Percentiles rank a stretch among this genome's conserved stretches.
Evolutionary conservation across 2,888 invertebrate genomes (phyloP).

Genomic region (Nebria brevicollis): DNA sequence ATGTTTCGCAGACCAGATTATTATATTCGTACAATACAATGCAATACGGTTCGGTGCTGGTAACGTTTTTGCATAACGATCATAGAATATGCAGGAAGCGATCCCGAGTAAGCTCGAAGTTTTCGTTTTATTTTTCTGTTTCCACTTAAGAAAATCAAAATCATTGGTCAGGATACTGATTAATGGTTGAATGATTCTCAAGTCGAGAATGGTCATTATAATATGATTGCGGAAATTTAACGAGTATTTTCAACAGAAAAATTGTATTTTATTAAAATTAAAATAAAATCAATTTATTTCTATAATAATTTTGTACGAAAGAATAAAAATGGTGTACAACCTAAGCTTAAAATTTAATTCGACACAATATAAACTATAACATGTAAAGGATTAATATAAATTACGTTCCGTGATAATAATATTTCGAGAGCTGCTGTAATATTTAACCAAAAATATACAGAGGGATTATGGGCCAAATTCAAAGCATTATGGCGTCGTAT

Average conservation of each 20-base stretch:
- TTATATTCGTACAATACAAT: not conserved
- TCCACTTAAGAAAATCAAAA: not conserved
- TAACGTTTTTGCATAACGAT: not conserved
- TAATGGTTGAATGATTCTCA: not conserved
- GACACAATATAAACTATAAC: not conserved
- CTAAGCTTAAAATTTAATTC: not conserved
- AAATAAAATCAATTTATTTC: no score
- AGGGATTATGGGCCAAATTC: not conserved
- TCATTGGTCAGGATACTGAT: not conserved
- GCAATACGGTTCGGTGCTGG: no score
- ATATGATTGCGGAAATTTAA: not conserved
- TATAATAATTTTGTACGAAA: no score
- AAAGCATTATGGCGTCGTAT: not conserved
- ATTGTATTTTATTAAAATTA: no score
- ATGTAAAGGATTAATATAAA: not conserved
- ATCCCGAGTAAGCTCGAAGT: not conserved
- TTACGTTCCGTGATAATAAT: not conserved
- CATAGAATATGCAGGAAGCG: not conserved
- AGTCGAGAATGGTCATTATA: not conserved
- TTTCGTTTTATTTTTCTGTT: not conserved
- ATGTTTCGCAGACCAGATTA: constrained; percentile 6
- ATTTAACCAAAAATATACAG: constrained; percentile 1
- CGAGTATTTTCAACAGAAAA: not conserved
- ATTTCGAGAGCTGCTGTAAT: not conserved
- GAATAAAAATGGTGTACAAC: no score